A percentile compares a stretch with the other conserved stretches of the same genome.
These are phyloP conservation scores for Tenebrio molitor DNA, from an alignment of 1,140 invertebrate species.

Conservation along the genomic window DNA sequence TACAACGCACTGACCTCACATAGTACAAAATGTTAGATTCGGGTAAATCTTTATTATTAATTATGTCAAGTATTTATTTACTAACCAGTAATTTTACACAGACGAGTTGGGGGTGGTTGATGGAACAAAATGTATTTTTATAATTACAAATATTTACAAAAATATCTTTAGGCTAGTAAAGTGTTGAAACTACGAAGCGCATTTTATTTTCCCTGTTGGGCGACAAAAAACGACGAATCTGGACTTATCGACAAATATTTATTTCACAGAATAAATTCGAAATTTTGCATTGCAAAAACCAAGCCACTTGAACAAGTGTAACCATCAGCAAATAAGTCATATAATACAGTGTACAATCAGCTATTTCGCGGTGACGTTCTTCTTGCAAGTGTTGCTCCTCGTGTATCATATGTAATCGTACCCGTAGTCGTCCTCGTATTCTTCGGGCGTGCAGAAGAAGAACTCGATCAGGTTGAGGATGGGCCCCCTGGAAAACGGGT, in stretches of 20 bases:
- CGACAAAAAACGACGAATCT: too few species aligned
- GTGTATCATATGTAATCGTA: constrained; percentile 67
- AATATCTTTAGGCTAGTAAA: too few species aligned
- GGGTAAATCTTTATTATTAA: too few species aligned
- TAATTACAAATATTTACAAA: too few species aligned
- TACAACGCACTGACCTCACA: too few species aligned
- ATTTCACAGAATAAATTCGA: constrained; percentile 28
- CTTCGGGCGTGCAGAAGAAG: constrained; percentile 85
- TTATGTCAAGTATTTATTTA: too few species aligned
- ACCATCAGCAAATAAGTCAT: constrained; percentile 8
- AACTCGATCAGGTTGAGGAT: constrained; percentile 91
- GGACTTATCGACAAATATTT: constrained; percentile 13
- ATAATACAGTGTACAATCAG: constrained; percentile 27
- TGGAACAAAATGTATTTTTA: too few species aligned
- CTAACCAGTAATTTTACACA: too few species aligned
- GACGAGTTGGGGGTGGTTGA: too few species aligned
- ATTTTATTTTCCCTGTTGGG: too few species aligned
- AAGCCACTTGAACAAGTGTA: constrained; percentile 45
- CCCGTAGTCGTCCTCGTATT: constrained; percentile 76
- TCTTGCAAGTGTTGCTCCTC: constrained; percentile 20
- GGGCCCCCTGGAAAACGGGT: constrained; percentile 90
- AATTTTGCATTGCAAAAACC: constrained; percentile 52
- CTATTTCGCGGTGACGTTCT: constrained; percentile 26
- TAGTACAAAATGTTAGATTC: too few species aligned
- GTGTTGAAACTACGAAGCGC: too few species aligned